Evolutionary conservation across 2,888 invertebrate species (phyloP).

Genomic region (Ferdinandea cuprea): DNA sequence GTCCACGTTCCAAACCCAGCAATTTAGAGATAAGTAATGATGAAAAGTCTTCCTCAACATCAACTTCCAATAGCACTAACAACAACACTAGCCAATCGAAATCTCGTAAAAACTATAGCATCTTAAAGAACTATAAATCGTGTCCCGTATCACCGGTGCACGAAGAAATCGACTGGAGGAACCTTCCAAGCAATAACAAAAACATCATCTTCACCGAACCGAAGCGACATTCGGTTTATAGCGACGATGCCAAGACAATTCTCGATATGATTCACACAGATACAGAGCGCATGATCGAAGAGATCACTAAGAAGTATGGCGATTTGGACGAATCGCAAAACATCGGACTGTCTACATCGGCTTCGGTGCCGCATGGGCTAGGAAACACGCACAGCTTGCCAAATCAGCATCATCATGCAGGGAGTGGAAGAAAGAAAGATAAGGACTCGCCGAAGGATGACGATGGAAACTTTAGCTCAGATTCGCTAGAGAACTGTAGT

Average conservation of each 20-base stretch:
- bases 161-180: slow-evolving; percentile 89
- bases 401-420: slow-evolving; percentile 39
- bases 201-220: slow-evolving; percentile 79
- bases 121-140: slow-evolving; percentile 88
- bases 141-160: slow-evolving; percentile 92
- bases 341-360: slow-evolving; percentile 77
- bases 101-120: slow-evolving; percentile 83
- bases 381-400: slow-evolving; percentile 58
- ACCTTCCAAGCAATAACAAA: slow-evolving; percentile 82
- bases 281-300: slow-evolving; percentile 87
- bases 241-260: slow-evolving; percentile 85
- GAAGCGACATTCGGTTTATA: slow-evolving; percentile 83
- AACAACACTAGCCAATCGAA: slow-evolving; percentile 76
- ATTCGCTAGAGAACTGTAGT: slow-evolving; percentile 90
- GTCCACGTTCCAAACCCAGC: slow-evolving; percentile 54
- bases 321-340: slow-evolving; percentile 85
- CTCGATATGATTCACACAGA: slow-evolving; percentile 86
- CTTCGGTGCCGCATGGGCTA: slow-evolving; percentile 78
- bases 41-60: background rate
- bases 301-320: slow-evolving; percentile 87
- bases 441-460: slow-evolving; percentile 82
- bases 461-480: slow-evolving; percentile 90
- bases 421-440: slow-evolving; percentile 57
- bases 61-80: too few relatives aligned
- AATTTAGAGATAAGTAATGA: slow-evolving; percentile 56